Evolutionary conservation across 2,113 vertebrate genomes (phyloP), one percentile per base, ranked within the genome.

Genomic region (Cyanocitta stelleri): DNA sequence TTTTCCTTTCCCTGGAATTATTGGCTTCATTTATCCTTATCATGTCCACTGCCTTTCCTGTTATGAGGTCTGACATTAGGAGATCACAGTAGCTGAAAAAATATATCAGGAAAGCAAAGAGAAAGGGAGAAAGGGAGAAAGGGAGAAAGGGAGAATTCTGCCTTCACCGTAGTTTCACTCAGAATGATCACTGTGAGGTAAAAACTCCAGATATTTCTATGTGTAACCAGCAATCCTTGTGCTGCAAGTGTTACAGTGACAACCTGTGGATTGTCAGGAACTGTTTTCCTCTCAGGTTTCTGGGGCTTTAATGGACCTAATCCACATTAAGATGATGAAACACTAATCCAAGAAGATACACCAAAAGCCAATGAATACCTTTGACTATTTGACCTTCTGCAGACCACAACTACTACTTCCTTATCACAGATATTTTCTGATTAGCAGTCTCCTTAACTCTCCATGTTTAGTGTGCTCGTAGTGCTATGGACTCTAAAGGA

Each of bases 401-500:
- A 79, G 48, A 81, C 14, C 66, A 43, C 20, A 7, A 72, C 13
- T 37, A 22, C 41, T 63, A 49, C 64, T 55, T 79, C 32, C 14
- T 62, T 83, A 29, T 16, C 63, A 44, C 27, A 66, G 27, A 23
- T 56, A 66, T 30, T 30, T 59, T 67, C 56, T 72, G 74, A 79
- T 41, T 35, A 76, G 48, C 10, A 32, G 3, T 18, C 18, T 64
- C 41, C 30, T 69, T 59, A 76, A 23, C 26, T 16, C 5, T 71
- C 23, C 35, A 2, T 16, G 16, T 54, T 78, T 67, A 27, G 16
- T 2, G 1, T 10, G 39, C 49, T 64, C 0, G 0, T 19, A 37
- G 51, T 32, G 15, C 59, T 63, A 26, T 9, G 17, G 64, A 64
- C 85, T 90, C 89, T 37, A 30, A 51, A 68, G 52, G 62, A 63